Conservation (phyloP, 92 coral and sea anemone species). For the Bergia puertoricense region DNA sequence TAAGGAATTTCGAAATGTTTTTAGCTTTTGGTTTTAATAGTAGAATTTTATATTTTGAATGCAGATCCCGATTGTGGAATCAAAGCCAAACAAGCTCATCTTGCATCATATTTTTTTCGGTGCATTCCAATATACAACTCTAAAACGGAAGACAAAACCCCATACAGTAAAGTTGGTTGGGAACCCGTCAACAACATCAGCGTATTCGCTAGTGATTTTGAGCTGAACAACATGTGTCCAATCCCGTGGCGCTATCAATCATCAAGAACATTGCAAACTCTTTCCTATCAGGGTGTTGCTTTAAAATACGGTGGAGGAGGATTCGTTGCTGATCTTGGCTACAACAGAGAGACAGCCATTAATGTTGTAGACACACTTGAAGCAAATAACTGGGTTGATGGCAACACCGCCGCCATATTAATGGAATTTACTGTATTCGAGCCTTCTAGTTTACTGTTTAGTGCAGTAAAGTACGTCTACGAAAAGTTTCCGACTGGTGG, state of each 20-base stretch:
- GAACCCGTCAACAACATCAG: slow-evolving; percentile 63
- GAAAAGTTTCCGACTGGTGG: slow-evolving; percentile 82
- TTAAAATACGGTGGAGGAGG: slow-evolving; percentile 75
- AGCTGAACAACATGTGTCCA: slow-evolving; percentile 65
- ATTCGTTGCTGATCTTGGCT: slow-evolving; percentile 80
- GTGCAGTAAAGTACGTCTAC: slow-evolving; percentile 63
- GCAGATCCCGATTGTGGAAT: slow-evolving; percentile 55
- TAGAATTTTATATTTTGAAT: not conserved
- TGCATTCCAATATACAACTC: slow-evolving; percentile 64
- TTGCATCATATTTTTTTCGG: slow-evolving; percentile 47
- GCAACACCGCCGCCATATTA: slow-evolving; percentile 64
- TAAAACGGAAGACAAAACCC: slow-evolving; percentile 58
- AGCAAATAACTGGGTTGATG: slow-evolving; percentile 69
- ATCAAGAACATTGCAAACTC: slow-evolving; percentile 53
- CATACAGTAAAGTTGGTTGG: slow-evolving; percentile 71
- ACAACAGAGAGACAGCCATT: slow-evolving; percentile 63
- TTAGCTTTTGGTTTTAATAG: not conserved
- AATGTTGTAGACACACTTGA: slow-evolving; percentile 51
- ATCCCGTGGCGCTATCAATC: slow-evolving; percentile 74
- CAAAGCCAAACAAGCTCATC: slow-evolving; percentile 2
- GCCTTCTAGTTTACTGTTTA: slow-evolving; percentile 72
- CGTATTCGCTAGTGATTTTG: slow-evolving; percentile 52
- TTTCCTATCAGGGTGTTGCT: slow-evolving; percentile 56
- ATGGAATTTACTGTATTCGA: slow-evolving; percentile 78
- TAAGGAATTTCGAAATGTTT: not conserved